Conservation (phyloP, 2,113 vertebrate genomes). For the Mungos mungo region DNA sequence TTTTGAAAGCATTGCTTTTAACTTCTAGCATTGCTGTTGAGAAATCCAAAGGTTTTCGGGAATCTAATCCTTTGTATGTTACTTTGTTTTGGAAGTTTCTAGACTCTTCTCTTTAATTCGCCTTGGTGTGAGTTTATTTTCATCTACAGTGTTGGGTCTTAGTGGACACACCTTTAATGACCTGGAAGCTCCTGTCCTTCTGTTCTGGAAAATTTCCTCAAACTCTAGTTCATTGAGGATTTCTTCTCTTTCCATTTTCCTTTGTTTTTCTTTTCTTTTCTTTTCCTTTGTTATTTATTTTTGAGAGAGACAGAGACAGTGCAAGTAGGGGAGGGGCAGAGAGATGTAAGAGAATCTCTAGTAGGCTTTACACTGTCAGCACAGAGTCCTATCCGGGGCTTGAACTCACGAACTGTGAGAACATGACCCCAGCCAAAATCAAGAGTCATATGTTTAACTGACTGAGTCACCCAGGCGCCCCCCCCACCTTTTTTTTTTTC, state of each 20-base stretch:
- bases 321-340: no score
- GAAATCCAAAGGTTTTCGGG: neutral
- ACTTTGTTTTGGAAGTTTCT: neutral
- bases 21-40: neutral
- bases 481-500: neutral
- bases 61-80: neutral
- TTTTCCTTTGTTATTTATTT: neutral
- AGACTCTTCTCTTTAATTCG: neutral
- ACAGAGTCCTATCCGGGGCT: no score
- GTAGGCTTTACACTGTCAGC: no score
- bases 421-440: no score
- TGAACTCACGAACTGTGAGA: no score
- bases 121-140: conserved; percentile 3
- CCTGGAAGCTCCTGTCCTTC: neutral
- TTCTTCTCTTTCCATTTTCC: neutral
- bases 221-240: neutral
- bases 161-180: neutral
- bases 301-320: no score
- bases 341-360: no score
- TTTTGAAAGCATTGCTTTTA: conserved; percentile 10
- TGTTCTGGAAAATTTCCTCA: conserved; percentile 40
- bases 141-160: neutral
- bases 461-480: no score
- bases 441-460: no score
- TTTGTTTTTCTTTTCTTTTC: neutral